Evolutionary conservation across 2,888 invertebrate genomes (phyloP).

Genomic region (Quadroppia sp.): DNA sequence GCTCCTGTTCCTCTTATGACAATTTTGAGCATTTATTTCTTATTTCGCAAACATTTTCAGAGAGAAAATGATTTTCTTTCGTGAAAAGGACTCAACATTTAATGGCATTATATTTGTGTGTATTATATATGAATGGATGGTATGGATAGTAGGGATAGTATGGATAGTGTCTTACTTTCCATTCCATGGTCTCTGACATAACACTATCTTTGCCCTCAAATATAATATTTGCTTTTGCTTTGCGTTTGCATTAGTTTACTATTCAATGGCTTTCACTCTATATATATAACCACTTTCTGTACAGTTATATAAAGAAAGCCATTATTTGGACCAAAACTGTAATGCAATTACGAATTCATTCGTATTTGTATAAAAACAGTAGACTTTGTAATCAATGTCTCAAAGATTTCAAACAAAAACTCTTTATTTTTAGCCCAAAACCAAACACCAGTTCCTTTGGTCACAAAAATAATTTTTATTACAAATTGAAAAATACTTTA

Average conservation of each 20-base stretch:
- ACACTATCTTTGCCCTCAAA: background rate
- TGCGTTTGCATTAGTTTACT: background rate
- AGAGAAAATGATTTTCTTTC: slow-evolving; percentile 25
- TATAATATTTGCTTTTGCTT: slow-evolving; percentile 6
- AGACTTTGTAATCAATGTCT: background rate
- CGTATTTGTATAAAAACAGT: slow-evolving; percentile 21
- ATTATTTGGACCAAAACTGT: slow-evolving; percentile 13
- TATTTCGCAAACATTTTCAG: slow-evolving; percentile 10
- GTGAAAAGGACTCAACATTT: slow-evolving; percentile 21
- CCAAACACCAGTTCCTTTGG: no score
- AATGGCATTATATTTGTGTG: slow-evolving; percentile 27
- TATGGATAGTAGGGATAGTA: no score
- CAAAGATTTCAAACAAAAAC: background rate
- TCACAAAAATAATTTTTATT: no score
- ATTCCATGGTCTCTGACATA: background rate
- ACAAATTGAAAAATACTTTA: no score
- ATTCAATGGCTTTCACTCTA: background rate
- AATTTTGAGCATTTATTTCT: slow-evolving; percentile 7
- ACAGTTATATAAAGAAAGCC: slow-evolving; percentile 5
- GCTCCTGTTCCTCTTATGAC: slow-evolving; percentile 2
- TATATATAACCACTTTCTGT: background rate
- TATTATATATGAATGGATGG: no score
- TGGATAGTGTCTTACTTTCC: background rate
- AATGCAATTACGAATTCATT: slow-evolving; percentile 28
- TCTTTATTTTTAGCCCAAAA: background rate